Conservation (phyloP, 1,140 invertebrate genomes). For the Palaemon carinicauda region DNA sequence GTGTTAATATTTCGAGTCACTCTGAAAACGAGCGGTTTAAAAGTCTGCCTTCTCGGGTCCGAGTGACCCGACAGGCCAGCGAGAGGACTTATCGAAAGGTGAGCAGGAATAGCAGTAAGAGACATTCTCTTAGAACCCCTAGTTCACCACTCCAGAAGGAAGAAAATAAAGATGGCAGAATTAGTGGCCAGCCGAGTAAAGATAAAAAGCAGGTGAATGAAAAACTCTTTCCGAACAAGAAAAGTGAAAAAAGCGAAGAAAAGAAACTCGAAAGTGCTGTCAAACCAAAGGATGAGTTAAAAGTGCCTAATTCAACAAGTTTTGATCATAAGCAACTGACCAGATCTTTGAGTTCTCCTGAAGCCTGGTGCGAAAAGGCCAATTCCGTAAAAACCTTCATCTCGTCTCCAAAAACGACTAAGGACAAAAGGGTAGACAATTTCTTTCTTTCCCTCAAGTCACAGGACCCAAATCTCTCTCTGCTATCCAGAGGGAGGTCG, state of each 20-base stretch:
- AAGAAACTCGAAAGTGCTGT: too few relatives aligned
- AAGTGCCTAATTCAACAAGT: neutral
- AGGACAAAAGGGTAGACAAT: neutral
- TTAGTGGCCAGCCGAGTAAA: too few relatives aligned
- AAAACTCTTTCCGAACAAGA: neutral
- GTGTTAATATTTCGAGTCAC: neutral
- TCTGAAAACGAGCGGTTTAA: neutral
- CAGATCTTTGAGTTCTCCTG: constrained; percentile 36
- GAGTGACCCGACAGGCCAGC: neutral
- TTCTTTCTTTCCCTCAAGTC: neutral
- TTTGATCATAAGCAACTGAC: neutral
- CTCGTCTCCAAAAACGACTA: neutral
- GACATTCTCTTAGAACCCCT: neutral
- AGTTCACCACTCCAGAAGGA: constrained; percentile 16
- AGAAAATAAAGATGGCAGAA: neutral
- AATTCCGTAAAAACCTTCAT: neutral
- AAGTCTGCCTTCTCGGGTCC: neutral
- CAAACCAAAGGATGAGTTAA: neutral
- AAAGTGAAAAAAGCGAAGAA: too few relatives aligned
- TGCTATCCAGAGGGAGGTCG: constrained; percentile 31
- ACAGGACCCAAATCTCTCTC: neutral
- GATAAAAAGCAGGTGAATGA: too few relatives aligned
- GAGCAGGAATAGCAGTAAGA: neutral
- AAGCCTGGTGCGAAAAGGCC: neutral
- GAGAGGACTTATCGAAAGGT: neutral